Percentiles rank a stretch among this genome's conserved stretches.
These are phyloP conservation scores for Metalampra italica DNA, from an alignment of 2,888 invertebrate species.

Conservation along the genomic window DNA sequence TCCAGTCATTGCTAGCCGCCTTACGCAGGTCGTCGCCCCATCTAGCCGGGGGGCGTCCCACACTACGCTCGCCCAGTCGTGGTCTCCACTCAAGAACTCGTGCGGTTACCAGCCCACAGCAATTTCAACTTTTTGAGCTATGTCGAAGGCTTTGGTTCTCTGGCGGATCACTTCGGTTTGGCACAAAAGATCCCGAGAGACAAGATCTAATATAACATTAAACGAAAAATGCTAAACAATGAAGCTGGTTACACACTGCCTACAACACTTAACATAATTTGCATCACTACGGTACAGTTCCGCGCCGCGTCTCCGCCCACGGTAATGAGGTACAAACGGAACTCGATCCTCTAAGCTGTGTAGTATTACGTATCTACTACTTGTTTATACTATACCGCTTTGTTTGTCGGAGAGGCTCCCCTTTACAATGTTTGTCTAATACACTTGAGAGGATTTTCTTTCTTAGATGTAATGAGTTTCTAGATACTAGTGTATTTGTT, in stretches of 20 bases:
- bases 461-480: not conserved
- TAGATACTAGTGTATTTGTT: not conserved
- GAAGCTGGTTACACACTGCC: not conserved
- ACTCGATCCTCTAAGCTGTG: conserved; percentile 13
- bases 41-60: too few relatives aligned
- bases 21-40: too few relatives aligned
- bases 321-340: conserved; percentile 25
- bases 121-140: too few relatives aligned
- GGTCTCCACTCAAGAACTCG: too few relatives aligned
- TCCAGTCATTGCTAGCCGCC: too few relatives aligned
- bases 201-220: too few relatives aligned
- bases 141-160: too few relatives aligned
- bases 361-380: conserved; percentile 19
- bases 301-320: conserved; percentile 7
- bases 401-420: conserved; percentile 17
- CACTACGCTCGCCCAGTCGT: too few relatives aligned
- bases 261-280: not conserved
- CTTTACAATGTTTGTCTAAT: conserved; percentile 19
- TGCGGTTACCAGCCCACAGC: too few relatives aligned
- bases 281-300: conserved; percentile 8
- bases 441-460: not conserved
- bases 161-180: too few relatives aligned
- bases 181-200: too few relatives aligned
- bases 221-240: not conserved
- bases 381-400: conserved; percentile 26